A percentile compares a stretch with the other conserved stretches of the same genome.
Conservation (phyloP, 2,113 vertebrate species). For the Xiphorhynchus elegans region DNA sequence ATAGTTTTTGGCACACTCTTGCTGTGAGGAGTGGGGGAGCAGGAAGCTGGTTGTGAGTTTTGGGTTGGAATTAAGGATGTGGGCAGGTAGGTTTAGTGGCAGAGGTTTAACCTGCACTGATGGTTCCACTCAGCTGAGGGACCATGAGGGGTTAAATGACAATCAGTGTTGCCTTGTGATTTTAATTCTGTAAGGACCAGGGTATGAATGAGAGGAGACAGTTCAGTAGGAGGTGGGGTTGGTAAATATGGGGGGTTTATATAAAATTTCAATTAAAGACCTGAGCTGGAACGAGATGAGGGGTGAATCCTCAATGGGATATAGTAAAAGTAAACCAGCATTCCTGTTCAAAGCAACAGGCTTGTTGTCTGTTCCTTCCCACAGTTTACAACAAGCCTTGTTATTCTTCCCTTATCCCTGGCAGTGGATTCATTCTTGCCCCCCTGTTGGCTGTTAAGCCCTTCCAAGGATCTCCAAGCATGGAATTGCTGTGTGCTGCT, state of each 20-base stretch:
- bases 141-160: not conserved
- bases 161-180: not conserved
- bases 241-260: not conserved
- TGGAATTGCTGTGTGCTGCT: not conserved
- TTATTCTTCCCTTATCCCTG: not conserved
- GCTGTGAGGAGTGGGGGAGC: not conserved
- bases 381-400: rapidly evolving
- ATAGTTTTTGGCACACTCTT: not conserved
- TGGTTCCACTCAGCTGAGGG: not conserved
- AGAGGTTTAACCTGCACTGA: not conserved
- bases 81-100: not conserved
- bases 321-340: rapidly evolving
- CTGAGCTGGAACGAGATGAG: not conserved
- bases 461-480: not conserved
- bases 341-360: not conserved
- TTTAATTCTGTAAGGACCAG: not conserved
- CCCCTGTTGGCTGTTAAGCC: not conserved
- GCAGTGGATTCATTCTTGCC: not conserved
- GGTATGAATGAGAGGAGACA: not conserved
- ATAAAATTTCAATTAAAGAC: not conserved
- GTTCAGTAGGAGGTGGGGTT: not conserved
- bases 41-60: not conserved
- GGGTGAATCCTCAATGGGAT: not conserved
- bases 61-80: not conserved
- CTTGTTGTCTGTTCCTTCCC: not conserved